These are phyloP conservation scores for Sebastes steindachneri DNA, from an alignment of 2,797 vertebrate genomes.

Conservation along the genomic window DNA sequence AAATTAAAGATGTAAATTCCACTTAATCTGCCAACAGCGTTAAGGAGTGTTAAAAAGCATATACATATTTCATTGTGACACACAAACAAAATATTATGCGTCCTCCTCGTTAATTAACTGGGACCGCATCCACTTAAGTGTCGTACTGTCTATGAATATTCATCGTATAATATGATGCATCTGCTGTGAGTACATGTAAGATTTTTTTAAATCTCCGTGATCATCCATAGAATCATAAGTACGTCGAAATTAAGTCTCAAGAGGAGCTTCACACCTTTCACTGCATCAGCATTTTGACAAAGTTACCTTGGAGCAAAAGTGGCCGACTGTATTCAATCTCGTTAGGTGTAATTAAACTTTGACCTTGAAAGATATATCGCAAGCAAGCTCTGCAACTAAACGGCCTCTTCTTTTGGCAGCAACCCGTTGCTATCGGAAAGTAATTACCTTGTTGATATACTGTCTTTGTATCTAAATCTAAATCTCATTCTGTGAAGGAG, in stretches of 20 bases:
- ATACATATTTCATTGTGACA: constrained; percentile 36
- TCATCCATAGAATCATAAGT: neutral
- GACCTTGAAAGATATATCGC: constrained; percentile 60
- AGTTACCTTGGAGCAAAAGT: neutral
- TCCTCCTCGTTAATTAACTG: constrained; percentile 46
- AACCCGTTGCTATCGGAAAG: constrained; percentile 29
- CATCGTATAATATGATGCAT: neutral
- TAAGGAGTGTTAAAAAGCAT: neutral
- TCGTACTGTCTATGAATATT: constrained; percentile 50
- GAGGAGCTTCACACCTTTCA: constrained; percentile 16
- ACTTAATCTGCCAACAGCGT: constrained; percentile 31
- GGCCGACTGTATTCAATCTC: constrained; percentile 33
- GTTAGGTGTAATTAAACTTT: constrained; percentile 54
- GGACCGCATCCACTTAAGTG: neutral
- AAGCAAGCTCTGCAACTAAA: constrained; percentile 12
- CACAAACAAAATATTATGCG: constrained; percentile 33
- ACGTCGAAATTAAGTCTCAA: neutral
- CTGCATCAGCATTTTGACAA: constrained; percentile 43
- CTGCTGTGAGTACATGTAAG: neutral
- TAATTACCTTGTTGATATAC: constrained; percentile 59
- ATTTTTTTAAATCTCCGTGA: neutral
- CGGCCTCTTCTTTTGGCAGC: constrained; percentile 13
- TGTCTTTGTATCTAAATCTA: constrained; percentile 52
- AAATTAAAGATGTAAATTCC: constrained; percentile 71
- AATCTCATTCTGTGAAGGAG: constrained; percentile 40